Evolutionary conservation across 2,113 vertebrate species (phyloP), one percentile per base, ranked within the genome.

Genomic region (Synodontis membranacea): DNA sequence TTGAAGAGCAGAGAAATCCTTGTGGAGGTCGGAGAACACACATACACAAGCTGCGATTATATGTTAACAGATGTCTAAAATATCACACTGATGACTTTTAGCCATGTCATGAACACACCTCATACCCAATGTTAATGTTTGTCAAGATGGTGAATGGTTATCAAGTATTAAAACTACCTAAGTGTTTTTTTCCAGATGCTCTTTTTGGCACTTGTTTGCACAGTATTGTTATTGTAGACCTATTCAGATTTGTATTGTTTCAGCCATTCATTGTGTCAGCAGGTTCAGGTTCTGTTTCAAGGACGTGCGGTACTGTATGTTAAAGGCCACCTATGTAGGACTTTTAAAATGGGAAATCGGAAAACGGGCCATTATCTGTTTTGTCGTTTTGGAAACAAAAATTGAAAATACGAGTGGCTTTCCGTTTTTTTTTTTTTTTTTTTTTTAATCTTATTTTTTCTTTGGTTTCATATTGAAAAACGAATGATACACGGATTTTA

Each of bases 1-100:
- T 87, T 97, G 34, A 94, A 92, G 85, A 95, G 93, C 90, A 92
- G 95, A 88, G 96, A 95, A 91, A 94, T 96, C 88, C 92, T 96
- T 31, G 87, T 90, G 50, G 96, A 97, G 96, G 97, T 97, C 92
- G 86, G 87, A 72, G n/a, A 25, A 14, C 39, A 28, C 31, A 44
- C 34, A 76, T 12, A 58, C 62, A 44, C 17, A 46, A 66, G 3
- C 44, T 78, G 75, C 14, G 19, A 78, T 52, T 78, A 5, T 31
- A 82, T n/a, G 5, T 62, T 58, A n/a, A 58, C 12, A 28, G 14
- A 44, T 31, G 58, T 64, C 15, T n/a, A 31, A 82, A 80, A 52
- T 44, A 31, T 54, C 50, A n/a, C 56, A 84, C 28, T 34, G 10
- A 11, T 34, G 19, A 80, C 19, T 44, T 60, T 48, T 46, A 81